Conservation (phyloP, 2,113 vertebrate species). For the Stercorarius parasiticus region DNA sequence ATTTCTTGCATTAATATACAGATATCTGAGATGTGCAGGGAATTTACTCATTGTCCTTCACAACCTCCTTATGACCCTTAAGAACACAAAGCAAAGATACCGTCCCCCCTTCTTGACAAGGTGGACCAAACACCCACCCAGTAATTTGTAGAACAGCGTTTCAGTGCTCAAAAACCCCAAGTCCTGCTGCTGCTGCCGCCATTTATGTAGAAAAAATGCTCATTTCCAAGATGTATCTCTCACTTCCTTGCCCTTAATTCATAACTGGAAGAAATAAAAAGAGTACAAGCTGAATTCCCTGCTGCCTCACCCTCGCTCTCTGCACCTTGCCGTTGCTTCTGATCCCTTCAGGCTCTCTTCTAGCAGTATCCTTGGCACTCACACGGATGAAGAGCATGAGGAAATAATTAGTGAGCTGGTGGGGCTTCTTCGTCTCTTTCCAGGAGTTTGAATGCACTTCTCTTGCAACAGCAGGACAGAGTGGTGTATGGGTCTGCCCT, state of each 20-base stretch:
- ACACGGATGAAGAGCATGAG: neutral
- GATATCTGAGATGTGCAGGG: neutral
- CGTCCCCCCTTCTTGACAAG: neutral
- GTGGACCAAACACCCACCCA: neutral
- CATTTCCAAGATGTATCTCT: neutral
- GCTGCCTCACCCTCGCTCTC: neutral
- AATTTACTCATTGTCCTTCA: neutral
- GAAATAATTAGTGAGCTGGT: neutral
- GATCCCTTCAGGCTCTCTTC: neutral
- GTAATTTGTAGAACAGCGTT: neutral
- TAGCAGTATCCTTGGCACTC: neutral
- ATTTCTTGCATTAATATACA: neutral
- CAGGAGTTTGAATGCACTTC: neutral
- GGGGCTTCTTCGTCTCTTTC: neutral
- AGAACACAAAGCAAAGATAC: neutral
- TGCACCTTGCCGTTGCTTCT: neutral
- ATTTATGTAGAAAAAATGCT: neutral
- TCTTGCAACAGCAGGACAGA: neutral
- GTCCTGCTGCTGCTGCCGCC: neutral
- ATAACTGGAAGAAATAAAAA: neutral
- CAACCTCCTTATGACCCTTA: neutral
- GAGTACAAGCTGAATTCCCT: neutral
- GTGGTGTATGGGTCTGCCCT: neutral
- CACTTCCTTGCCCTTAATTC: neutral
- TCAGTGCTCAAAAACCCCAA: neutral